Percentiles rank a stretch among this genome's conserved stretches.
These are phyloP conservation scores for cattle (Bos taurus) DNA, from an alignment of 2,113 vertebrate genomes.

Conservation along the genomic window DNA sequence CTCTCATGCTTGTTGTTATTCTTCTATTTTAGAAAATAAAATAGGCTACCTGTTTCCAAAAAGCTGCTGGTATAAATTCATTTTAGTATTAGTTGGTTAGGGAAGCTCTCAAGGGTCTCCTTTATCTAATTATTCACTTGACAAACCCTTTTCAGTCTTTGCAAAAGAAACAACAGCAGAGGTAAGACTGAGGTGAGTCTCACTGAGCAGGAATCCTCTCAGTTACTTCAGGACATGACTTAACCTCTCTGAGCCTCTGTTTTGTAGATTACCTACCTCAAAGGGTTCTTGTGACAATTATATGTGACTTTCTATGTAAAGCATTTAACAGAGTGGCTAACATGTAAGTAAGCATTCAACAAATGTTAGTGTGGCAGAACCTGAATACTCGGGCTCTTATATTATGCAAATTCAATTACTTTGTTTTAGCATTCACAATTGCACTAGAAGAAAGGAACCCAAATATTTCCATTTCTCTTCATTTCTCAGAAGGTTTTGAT, in stretches of 20 bases:
- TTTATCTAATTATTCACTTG: background rate
- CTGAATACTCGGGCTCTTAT: background rate
- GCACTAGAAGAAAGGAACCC: background rate
- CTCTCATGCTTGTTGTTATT: background rate
- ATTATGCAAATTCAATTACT: background rate
- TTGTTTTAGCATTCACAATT: background rate
- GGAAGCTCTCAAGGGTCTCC: background rate
- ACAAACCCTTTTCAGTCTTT: background rate
- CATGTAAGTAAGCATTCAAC: background rate
- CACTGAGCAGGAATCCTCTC: background rate
- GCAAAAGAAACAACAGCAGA: background rate
- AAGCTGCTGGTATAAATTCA: background rate
- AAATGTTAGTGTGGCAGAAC: background rate
- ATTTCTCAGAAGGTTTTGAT: background rate
- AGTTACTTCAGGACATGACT: background rate
- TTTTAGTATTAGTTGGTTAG: background rate
- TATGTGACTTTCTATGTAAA: background rate
- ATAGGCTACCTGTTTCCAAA: background rate
- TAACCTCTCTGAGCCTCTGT: background rate
- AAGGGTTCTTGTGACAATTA: background rate
- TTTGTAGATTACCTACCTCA: background rate
- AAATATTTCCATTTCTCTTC: background rate
- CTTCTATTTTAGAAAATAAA: background rate
- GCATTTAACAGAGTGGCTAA: background rate
- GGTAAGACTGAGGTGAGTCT: background rate